These are phyloP conservation scores for Synergus umbraculus DNA, from an alignment of 2,888 invertebrate species.

Conservation along the genomic window DNA sequence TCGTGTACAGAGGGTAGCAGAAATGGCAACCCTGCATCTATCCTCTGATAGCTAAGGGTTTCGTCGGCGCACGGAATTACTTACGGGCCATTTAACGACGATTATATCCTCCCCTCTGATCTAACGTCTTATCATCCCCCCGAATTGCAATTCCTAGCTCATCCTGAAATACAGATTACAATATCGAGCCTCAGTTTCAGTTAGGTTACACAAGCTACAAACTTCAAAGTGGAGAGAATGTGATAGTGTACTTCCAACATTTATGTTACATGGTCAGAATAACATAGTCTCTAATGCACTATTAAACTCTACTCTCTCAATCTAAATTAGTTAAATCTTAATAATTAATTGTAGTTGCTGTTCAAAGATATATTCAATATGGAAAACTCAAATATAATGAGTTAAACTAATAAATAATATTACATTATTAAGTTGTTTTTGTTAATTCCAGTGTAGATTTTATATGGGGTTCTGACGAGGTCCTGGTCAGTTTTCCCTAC, in stretches of 20 bases:
- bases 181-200: constrained; percentile 6
- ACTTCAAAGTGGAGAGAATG: background rate
- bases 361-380: no score
- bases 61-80: constrained; percentile 50
- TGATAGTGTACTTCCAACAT: background rate
- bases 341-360: no score
- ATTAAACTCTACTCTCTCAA: no score
- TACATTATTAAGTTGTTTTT: no score
- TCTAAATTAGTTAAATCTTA: no score
- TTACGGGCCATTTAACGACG: constrained; percentile 68
- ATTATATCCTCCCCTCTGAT: constrained; percentile 60
- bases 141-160: constrained; percentile 28
- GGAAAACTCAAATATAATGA: no score
- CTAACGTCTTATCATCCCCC: constrained; percentile 43
- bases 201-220: background rate
- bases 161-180: constrained; percentile 36
- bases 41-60: constrained; percentile 48
- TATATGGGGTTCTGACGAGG: no score
- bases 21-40: constrained; percentile 55
- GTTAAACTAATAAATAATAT: no score
- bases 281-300: no score
- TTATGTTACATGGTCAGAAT: no score
- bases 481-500: no score
- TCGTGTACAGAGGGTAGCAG: constrained; percentile 51
- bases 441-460: no score